Evolutionary conservation across 2,888 invertebrate genomes (phyloP).

Genomic region (Fissipunctia ypsillon): DNA sequence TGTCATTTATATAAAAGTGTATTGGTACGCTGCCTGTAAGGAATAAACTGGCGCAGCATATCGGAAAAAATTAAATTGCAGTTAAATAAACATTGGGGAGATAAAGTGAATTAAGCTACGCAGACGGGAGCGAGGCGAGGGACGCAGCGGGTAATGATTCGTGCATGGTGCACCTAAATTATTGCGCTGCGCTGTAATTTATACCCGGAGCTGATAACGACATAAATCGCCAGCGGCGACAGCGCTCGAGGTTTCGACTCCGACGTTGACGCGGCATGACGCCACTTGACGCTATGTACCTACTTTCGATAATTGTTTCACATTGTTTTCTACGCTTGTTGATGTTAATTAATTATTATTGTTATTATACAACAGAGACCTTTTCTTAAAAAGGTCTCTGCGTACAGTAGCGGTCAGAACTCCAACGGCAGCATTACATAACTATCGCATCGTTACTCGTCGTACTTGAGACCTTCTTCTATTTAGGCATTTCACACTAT

Average conservation of each 20-base stretch:
- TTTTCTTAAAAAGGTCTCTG: too few relatives aligned
- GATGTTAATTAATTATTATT: conserved; percentile 20
- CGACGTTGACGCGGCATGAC: conserved; percentile 85
- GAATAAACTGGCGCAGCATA: conserved; percentile 69
- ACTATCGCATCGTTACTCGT: too few relatives aligned
- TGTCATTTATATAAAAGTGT: conserved; percentile 35
- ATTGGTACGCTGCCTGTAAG: conserved; percentile 31
- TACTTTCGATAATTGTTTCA: conserved; percentile 64
- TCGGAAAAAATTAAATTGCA: conserved; percentile 79
- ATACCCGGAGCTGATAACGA: conserved; percentile 88
- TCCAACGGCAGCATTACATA: too few relatives aligned
- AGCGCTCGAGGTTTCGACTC: conserved; percentile 82
- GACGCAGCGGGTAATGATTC: conserved; percentile 90
- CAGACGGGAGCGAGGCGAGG: conserved; percentile 71
- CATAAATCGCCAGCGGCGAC: conserved; percentile 88
- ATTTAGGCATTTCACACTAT: too few relatives aligned
- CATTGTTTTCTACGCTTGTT: conserved; percentile 38
- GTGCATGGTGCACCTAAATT: conserved; percentile 90
- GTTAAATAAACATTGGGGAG: conserved; percentile 83
- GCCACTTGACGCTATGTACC: conserved; percentile 79
- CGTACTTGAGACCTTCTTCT: too few relatives aligned
- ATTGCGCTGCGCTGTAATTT: conserved; percentile 88
- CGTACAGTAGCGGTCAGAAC: too few relatives aligned
- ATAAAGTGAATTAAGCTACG: conserved; percentile 88
- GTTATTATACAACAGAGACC: not conserved